phyloP scores from a whole-genome alignment of 1,140 invertebrate species.

The Bombus confusus region DNA sequence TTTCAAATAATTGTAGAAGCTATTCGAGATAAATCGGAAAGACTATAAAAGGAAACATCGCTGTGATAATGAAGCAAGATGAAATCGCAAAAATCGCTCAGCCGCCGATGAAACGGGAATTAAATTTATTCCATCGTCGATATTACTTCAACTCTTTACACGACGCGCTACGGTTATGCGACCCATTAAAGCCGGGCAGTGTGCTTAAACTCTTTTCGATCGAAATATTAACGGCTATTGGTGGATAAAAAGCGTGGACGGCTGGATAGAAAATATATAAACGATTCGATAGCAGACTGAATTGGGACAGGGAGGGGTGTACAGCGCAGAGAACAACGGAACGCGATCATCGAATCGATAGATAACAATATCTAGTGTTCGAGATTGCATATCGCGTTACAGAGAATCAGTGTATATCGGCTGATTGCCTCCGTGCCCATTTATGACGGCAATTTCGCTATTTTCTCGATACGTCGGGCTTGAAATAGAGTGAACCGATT shows the following conservation, averaged over 20 bases:
- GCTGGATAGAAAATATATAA: slow-evolving; percentile 35
- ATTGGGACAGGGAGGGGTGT: not conserved
- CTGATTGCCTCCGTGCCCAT: slow-evolving; percentile 41
- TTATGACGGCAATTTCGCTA: slow-evolving; percentile 44
- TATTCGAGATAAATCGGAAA: not conserved
- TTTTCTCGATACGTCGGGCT: slow-evolving; percentile 26
- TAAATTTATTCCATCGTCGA: slow-evolving; percentile 28
- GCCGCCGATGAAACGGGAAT: not conserved
- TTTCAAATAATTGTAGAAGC: not conserved
- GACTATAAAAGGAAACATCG: not conserved
- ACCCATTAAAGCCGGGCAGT: slow-evolving; percentile 24
- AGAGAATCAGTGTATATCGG: slow-evolving; percentile 36
- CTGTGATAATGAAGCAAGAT: not conserved
- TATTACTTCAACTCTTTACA: slow-evolving; percentile 19
- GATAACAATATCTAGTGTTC: slow-evolving; percentile 52
- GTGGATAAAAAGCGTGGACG: slow-evolving; percentile 20
- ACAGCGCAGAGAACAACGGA: not conserved
- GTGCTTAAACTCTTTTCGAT: slow-evolving; percentile 40
- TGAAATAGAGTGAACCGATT: slow-evolving; percentile 38
- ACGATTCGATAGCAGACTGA: slow-evolving; percentile 22
- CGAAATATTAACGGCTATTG: slow-evolving; percentile 41
- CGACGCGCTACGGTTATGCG: not conserved
- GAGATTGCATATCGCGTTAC: slow-evolving; percentile 48
- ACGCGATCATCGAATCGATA: slow-evolving; percentile 39
- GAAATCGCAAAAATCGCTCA: not conserved